Base-by-base conservation (phyloP, 1,140 invertebrate species). In the Platyura marginata region DNA sequence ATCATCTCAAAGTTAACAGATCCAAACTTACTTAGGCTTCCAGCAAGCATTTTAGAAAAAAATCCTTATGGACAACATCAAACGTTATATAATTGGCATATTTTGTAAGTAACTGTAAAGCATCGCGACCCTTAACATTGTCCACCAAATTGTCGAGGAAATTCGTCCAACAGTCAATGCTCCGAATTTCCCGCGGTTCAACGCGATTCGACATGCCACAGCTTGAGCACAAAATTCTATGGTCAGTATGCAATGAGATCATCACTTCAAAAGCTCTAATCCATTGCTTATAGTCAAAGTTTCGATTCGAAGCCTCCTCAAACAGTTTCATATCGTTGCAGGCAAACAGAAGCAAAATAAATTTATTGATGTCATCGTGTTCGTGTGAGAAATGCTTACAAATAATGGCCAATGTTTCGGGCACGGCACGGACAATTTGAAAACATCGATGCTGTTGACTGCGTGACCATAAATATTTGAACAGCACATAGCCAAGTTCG, bases 361-460 rank as follows among this genome's bases (percentile, higher is more conserved):
- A 8, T 6, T 13, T 6, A 6, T 13, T 29, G 6, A 29, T 8
- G 13, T 29, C 25, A 13, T 8, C 25, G 13, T 29, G 6, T 8
- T 13, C 13, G 25, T 29, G 6, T 13, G 6, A 13, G 25, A 29
- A 29, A 6, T 8, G 25, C 25, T 8, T 29, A 6, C 56, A 56
- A 10, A 60, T 40, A 2, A 60, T 48, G 40, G 60, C 57, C 2
- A 58, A 44, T 8, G 59, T 40, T 3, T 56, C 53, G 9, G 57
- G 57, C 18, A 60, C 55, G 0, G 50, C 48, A 3, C 54, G 48
- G 15, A 60, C 39, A 8, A 60, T 55, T 44, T 60, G 53, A 29
- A 60, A 60, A 39, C 57, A 60, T 41, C 60, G 56, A 0, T 59
- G 46, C 40, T 60, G 57, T 40, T 59, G 57, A 44, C 51, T 51